Evolutionary conservation across 2,797 vertebrate species (phyloP), one percentile per base, ranked within the genome.

Genomic region (Gallirallus australis): DNA sequence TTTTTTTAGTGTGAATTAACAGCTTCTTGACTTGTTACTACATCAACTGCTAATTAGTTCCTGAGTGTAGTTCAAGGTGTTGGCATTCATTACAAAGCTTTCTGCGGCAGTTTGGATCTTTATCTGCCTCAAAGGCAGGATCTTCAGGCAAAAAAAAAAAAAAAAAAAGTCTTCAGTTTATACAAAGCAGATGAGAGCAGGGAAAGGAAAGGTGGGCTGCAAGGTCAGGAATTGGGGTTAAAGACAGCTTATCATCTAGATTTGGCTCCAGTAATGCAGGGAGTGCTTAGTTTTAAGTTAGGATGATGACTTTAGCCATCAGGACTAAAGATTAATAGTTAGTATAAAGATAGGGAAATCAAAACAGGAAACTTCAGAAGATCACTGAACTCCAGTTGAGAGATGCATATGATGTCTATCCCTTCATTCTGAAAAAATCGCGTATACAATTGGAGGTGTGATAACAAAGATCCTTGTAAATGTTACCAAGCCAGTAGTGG

Each of bases 61-160:
- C 89, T 95, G 94, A 97, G 93, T 81, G 65, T 89, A 94, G 94
- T 96, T 96, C 86, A 96, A 96, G 96, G 95, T 91, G 94, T 87
- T 97, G 96, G 96, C 96, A 91, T 96, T 91, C 92, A 92, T 97
- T 95, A 96, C 94, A 96, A 97, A 97, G 95, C 82, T 90, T 94
- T 94, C 85, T 96, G 89, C 0, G 52, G 89, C 95, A 89, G 93
- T 94, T 96, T 96, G 95, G 90, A 96, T 97, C 95, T 95, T 97
- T 94, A 96, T 96, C 87, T 97, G 89, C 93, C 92, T 95, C 91
- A 82, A 83, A 96, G 92, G 80, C 61, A 96, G 86, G 83, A 89
- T 93, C 91, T 96, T 70, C 39, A 94, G 90, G 95, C 77, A 94
- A 93, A 94, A 71, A 84, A 40, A 94, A 71, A 84, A 40, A 45